Evolutionary conservation across 64 coral and sea anemone species (phyloP).

Genomic region (Porites lutea): DNA sequence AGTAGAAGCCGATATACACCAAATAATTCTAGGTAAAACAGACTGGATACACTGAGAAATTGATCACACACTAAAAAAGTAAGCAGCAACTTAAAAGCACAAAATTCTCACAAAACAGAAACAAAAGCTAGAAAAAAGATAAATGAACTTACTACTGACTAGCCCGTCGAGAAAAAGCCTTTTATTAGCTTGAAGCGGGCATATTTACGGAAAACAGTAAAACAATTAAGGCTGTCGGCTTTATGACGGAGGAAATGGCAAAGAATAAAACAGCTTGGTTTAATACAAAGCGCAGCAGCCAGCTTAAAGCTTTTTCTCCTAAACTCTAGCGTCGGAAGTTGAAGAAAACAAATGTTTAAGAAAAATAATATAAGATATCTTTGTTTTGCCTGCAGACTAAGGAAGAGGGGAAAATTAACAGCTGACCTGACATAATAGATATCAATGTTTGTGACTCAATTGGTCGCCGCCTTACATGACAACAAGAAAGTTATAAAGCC

Average conservation of each 20-base stretch:
- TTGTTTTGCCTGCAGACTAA: background rate
- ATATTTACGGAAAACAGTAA: conserved; percentile 1
- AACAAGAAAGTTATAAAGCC: background rate
- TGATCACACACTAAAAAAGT: background rate
- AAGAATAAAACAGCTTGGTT: background rate
- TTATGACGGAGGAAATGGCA: background rate
- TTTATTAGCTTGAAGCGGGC: conserved; percentile 24
- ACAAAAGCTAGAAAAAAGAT: background rate
- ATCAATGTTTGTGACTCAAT: background rate
- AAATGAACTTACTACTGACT: background rate
- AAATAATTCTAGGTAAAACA: background rate
- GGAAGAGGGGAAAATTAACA: background rate
- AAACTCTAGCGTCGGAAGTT: background rate
- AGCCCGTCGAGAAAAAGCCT: background rate
- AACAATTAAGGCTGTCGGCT: background rate
- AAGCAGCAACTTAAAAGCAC: background rate
- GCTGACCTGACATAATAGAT: conserved; percentile 5
- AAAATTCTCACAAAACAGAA: conserved; percentile 16
- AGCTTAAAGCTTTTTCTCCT: background rate
- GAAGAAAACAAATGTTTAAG: background rate
- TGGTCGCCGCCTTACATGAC: background rate
- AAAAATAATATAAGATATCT: background rate
- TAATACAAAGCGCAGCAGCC: background rate
- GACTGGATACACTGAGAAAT: background rate
- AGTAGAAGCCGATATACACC: background rate